Conservation (phyloP, 2,113 vertebrate species). For the Uropsilus gracilis region DNA sequence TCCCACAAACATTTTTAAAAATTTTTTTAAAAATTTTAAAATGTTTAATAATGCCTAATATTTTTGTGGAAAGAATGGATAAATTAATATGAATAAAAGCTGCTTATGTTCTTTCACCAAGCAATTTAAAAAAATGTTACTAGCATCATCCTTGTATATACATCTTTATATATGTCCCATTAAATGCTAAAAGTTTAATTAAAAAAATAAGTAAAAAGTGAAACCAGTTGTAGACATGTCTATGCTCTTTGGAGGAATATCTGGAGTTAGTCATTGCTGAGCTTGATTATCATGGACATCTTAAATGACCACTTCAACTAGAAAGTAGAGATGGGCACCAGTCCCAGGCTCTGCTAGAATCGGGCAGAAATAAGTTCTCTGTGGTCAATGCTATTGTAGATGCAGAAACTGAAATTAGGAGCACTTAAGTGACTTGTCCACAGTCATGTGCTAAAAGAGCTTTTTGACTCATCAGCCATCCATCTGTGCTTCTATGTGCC, state of each 20-base stretch:
- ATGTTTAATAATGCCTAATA: neutral
- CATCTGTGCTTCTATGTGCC: neutral
- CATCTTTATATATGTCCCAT: neutral
- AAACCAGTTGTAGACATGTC: neutral
- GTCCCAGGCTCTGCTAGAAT: neutral
- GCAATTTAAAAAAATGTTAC: neutral
- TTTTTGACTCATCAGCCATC: neutral
- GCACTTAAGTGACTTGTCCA: neutral
- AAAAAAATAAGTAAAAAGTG: constrained; percentile 33
- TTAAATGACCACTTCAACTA: neutral
- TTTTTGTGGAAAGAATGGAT: neutral
- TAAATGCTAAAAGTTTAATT: constrained; percentile 40
- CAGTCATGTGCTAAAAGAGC: neutral
- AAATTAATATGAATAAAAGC: neutral
- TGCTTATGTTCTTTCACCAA: neutral
- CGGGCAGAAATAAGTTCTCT: neutral
- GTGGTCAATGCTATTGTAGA: neutral
- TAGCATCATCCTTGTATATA: neutral
- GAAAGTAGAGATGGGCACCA: neutral
- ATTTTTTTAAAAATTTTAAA: no score
- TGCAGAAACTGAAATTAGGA: neutral
- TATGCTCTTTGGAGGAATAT: neutral
- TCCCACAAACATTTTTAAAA: no score
- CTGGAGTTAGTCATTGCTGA: neutral
- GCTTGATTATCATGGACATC: fast-evolving